Conservation (phyloP, 2,113 vertebrate genomes). For the Paramormyrops kingsleyae region DNA sequence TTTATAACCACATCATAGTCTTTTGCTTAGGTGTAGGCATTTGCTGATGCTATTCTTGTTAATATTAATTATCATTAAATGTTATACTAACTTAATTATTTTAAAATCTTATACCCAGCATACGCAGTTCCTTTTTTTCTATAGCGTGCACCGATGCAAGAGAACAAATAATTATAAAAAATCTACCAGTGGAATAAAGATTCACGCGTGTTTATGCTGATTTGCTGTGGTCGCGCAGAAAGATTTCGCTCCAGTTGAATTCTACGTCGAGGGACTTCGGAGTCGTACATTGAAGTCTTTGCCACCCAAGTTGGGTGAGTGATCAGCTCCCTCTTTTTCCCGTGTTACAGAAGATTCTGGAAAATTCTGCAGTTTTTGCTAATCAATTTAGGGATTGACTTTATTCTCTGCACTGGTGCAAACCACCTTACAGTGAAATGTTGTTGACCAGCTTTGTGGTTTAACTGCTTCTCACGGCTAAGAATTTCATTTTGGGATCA, state of each 20-base stretch:
- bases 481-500: background rate
- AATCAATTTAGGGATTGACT: background rate
- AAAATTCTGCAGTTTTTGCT: background rate
- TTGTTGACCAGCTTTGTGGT: background rate
- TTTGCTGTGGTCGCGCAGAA: conserved; percentile 51
- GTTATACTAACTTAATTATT: background rate
- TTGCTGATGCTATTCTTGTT: background rate
- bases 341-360: background rate
- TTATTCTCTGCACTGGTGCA: background rate
- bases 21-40: background rate
- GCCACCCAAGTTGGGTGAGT: conserved; percentile 82
- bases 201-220: background rate
- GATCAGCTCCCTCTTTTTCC: background rate
- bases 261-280: conserved; percentile 89
- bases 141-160: background rate
- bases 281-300: conserved; percentile 88
- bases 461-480: background rate
- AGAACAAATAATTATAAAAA: background rate
- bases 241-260: conserved; percentile 88
- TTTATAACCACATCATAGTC: background rate
- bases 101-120: background rate
- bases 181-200: background rate
- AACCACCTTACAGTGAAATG: background rate
- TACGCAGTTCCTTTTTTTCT: background rate
- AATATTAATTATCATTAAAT: background rate